These are phyloP conservation scores for Sebastolobus alascanus DNA, from an alignment of 2,797 vertebrate genomes.

Conservation along the genomic window DNA sequence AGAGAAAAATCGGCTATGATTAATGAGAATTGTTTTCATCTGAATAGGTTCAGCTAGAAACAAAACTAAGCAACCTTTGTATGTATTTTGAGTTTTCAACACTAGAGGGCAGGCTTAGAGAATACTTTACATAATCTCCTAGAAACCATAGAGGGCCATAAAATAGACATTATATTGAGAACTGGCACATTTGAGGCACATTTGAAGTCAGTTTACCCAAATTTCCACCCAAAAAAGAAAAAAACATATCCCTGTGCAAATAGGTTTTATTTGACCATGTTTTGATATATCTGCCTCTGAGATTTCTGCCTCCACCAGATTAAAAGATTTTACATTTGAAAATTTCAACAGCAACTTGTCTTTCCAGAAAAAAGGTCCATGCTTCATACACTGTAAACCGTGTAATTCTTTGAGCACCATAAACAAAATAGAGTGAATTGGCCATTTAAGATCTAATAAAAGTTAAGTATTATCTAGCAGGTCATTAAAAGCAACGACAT, in stretches of 20 bases:
- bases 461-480: background rate
- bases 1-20: background rate
- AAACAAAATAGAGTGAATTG: background rate
- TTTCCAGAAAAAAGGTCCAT: background rate
- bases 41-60: background rate
- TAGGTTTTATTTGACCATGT: background rate
- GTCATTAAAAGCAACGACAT: background rate
- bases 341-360: background rate
- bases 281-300: background rate
- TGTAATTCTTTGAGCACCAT: background rate
- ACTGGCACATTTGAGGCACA: background rate
- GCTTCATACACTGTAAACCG: background rate
- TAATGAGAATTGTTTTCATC: background rate
- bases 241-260: background rate
- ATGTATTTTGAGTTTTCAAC: slow-evolving; percentile 25
- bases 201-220: background rate
- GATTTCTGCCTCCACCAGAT: background rate
- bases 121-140: slow-evolving; percentile 9
- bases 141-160: background rate
- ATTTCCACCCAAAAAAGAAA: no score
- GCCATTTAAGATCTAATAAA: background rate
- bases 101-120: slow-evolving; percentile 56
- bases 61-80: background rate
- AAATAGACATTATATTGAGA: background rate
- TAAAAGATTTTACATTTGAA: background rate